Evolutionary conservation across 1,140 invertebrate genomes (phyloP).

Genomic region (Coelopa frigida): DNA sequence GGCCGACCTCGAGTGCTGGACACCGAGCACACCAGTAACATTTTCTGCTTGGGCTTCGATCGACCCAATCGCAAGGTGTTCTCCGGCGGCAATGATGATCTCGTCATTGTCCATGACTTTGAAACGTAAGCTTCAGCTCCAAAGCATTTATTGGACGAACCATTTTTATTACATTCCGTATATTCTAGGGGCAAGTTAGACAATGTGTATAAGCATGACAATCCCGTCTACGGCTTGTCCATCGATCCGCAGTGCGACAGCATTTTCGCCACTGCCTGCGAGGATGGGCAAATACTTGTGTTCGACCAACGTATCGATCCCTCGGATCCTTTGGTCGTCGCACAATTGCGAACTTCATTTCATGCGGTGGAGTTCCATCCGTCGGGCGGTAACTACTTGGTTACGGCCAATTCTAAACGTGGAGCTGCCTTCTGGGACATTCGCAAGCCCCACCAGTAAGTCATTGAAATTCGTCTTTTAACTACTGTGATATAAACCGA

Average conservation of each 20-base stretch:
- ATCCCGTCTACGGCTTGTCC: constrained; percentile 82
- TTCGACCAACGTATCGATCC: constrained; percentile 55
- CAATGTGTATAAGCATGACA: constrained; percentile 74
- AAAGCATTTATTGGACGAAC: background rate
- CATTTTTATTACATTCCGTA: background rate
- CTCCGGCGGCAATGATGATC: constrained; percentile 91
- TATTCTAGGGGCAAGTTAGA: constrained; percentile 58
- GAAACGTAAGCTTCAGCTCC: constrained; percentile 53
- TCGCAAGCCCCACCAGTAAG: constrained; percentile 70
- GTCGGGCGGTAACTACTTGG: constrained; percentile 67
- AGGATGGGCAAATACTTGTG: constrained; percentile 79
- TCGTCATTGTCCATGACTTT: constrained; percentile 82
- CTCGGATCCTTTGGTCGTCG: constrained; percentile 52
- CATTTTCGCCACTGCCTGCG: constrained; percentile 81
- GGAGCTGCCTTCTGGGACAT: constrained; percentile 86
- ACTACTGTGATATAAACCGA: background rate
- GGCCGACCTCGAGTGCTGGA: constrained; percentile 65
- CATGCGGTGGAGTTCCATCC: constrained; percentile 90
- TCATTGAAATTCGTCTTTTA: background rate
- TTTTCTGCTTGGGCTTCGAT: constrained; percentile 86
- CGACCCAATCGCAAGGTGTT: constrained; percentile 71
- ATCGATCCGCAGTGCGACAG: constrained; percentile 76
- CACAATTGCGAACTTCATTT: constrained; percentile 65
- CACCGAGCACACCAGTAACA: constrained; percentile 82
- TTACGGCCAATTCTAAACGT: constrained; percentile 82